Base-by-base conservation (phyloP, 1,140 invertebrate genomes). In the Drosophila punjabiensis region DNA sequence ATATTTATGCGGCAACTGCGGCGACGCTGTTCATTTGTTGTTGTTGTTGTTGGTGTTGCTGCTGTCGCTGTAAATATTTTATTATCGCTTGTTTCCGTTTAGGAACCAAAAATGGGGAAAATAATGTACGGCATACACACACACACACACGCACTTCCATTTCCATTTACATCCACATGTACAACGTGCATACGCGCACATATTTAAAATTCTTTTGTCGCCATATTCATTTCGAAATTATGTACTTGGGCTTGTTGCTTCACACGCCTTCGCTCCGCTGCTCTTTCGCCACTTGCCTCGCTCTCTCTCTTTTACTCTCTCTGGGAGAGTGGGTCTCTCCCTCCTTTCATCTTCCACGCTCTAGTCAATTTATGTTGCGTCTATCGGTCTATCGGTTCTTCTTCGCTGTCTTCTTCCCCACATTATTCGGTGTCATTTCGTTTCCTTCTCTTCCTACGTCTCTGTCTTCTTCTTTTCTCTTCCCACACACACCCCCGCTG, bases 31-130 rank as follows among this genome's bases (percentile, higher is more conserved):
- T 64, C 59, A 63, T 76, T 74, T 74, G 67, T 69, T 79, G 66
- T 43, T 76, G 45, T 47, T 79, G 39, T 20, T 70, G 60, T 39
- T 64, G 48, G 43, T 69, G 62, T 37, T 78, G 28, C 50, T n/a
- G 50, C 68, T 73, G 70, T 79, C 75, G 81, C 63, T 91, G 87
- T 91, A 87, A 87, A 90, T 87, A 83, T 87, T 90, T 91, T 91
- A 91, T 87, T 91, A 91, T 87, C 87, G 81, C 78, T 91, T 79
- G 87, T 91, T 91, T 91, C 88, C 87, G 86, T 91, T 90, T 91
- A 89, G 87, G 80, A 90, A 91, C 82, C 82, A 77, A 91, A 90
- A 91, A 79, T 67, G 74, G 75, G 62, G 37, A 68, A 64, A 79
- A 81, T 79, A 64, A 68, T 81, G 68, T 63, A 68, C 55, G 67